Percentiles rank a stretch among this genome's conserved stretches.
Evolutionary conservation across 1,140 invertebrate species (phyloP).

Genomic region (Heliothis virescens): DNA sequence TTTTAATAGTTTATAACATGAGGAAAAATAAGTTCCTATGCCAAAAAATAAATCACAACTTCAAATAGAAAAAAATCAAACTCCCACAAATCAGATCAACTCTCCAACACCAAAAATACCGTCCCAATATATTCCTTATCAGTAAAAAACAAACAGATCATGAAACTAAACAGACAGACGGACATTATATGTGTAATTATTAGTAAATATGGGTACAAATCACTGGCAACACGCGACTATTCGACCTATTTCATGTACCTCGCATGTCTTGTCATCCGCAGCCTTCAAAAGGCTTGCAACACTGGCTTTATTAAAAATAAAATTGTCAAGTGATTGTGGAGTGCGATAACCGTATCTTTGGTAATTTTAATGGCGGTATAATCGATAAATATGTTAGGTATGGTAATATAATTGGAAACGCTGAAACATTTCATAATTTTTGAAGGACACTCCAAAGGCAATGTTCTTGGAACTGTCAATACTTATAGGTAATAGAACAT

Average conservation of each 20-base stretch:
- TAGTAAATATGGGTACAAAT: constrained; percentile 32
- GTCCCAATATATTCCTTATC: constrained; percentile 26
- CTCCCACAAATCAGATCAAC: too few relatives aligned
- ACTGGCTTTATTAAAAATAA: not conserved
- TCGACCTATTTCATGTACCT: constrained; percentile 34
- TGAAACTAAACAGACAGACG: constrained; percentile 4
- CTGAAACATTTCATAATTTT: too few relatives aligned
- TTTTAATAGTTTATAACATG: too few relatives aligned
- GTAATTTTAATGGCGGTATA: not conserved
- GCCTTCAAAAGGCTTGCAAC: constrained; percentile 46
- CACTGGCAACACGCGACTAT: constrained; percentile 49
- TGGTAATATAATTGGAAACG: too few relatives aligned
- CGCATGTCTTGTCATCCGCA: constrained; percentile 59
- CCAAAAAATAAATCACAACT: too few relatives aligned
- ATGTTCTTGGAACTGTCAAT: too few relatives aligned
- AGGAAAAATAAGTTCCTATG: too few relatives aligned
- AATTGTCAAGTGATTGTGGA: constrained; percentile 12
- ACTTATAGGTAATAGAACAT: too few relatives aligned
- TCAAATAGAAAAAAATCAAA: not conserved
- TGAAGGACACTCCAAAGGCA: too few relatives aligned
- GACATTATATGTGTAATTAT: constrained; percentile 39
- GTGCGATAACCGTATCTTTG: not conserved
- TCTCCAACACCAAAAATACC: not conserved
- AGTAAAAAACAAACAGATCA: constrained; percentile 17
- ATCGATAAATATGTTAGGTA: not conserved